These are phyloP conservation scores for Dilophus febrilis DNA, from an alignment of 2,888 invertebrate genomes.

Conservation along the genomic window DNA sequence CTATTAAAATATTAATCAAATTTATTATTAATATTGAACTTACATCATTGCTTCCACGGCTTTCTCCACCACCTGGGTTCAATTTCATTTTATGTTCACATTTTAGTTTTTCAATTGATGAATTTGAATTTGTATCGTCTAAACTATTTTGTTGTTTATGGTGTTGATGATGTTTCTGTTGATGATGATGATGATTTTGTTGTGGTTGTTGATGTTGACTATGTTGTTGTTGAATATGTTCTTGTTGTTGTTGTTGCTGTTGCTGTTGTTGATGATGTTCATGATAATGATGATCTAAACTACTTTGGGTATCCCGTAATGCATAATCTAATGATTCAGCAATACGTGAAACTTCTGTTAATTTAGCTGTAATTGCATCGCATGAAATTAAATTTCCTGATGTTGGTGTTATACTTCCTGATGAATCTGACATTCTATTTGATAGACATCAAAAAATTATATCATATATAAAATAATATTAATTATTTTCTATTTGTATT, in stretches of 20 bases:
- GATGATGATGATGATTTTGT: too few species aligned
- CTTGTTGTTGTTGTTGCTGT: too few species aligned
- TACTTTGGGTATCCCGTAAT: conserved; percentile 33
- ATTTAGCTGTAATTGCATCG: conserved; percentile 45
- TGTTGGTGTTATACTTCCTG: background rate
- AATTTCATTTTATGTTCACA: conserved; percentile 17
- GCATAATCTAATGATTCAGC: conserved; percentile 49
- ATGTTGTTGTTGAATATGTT: too few species aligned
- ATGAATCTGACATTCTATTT: background rate
- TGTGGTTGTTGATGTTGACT: too few species aligned
- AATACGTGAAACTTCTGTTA: conserved; percentile 45
- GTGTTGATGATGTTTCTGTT: too few species aligned
- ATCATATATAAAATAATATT: background rate
- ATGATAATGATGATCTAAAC: conserved; percentile 15
- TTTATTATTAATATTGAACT: conserved; percentile 2
- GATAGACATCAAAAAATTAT: background rate
- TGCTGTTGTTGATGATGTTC: too few species aligned
- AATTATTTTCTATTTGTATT: background rate
- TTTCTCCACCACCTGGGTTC: conserved; percentile 12
- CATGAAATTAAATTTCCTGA: conserved; percentile 40
- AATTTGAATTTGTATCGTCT: conserved; percentile 13
- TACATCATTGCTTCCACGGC: conserved; percentile 11
- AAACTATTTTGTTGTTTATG: conserved; percentile 10
- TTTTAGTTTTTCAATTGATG: conserved; percentile 4
- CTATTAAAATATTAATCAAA: background rate